Evolutionary conservation across 1,140 invertebrate genomes (phyloP), one percentile per base, ranked within the genome.

Genomic region (Drosophila bipectinata): DNA sequence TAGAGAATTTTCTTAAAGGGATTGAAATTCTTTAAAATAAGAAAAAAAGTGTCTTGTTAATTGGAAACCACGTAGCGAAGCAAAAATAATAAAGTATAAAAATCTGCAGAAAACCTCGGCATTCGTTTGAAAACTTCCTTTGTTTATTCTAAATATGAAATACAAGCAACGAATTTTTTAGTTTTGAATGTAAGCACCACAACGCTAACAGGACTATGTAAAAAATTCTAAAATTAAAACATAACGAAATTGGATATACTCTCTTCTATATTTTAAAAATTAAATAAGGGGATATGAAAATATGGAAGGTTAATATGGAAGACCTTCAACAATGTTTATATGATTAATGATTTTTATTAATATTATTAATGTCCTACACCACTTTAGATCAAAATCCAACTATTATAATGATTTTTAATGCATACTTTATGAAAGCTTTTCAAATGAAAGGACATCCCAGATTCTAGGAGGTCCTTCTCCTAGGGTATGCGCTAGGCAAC

Each of bases 401-500:
- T 34, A 10, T 34, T 34, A 2, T 34, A 2, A 1, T 10, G 10
- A 34, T 34, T 10, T 34, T 3, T 0, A 34, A 34, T 34, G 1
- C 32, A 8, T 2, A 34, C 3, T 34, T 34, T 10, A 34, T 10
- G 32, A 10, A 10, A 9, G 10, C 26, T 28, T 34, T 34, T 10
- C 1, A 9, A 37, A 37, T 4, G 3, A 0, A 4, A 39, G 9
- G 0, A 45, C 3, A n/a, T 21, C 1, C 24, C 0, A 47, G 6
- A 18, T 47, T 56, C 18, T 21, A 15, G 5, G 39, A 8, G 37
- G 47, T 28, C 39, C 41, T n/a, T 68, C 21, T 15, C n/a, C 15
- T 41, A 69, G 64, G 8, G 63, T 71, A 69, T 71, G 63, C 21
- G n/a, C 21, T 30, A 41, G 44, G 24, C 57, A 76, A 73, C 52